These are phyloP conservation scores for Nothobranchius furzeri DNA, from an alignment of 2,113 vertebrate species.

Conservation along the genomic window DNA sequence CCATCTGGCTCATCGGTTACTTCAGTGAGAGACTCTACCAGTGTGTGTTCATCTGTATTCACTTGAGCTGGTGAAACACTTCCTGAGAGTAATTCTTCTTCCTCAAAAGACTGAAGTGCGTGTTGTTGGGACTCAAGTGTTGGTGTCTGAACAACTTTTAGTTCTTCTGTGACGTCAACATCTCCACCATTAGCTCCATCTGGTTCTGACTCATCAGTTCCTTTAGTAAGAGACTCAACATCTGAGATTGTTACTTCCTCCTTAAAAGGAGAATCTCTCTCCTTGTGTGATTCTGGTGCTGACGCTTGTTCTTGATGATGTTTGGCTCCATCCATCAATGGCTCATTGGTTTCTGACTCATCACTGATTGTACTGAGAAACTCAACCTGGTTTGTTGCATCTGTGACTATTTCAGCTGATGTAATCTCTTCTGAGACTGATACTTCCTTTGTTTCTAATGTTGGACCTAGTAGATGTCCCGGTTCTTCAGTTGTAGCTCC, in stretches of 20 bases:
- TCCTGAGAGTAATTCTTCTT: neutral
- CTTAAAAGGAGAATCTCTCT: neutral
- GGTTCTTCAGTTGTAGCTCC: no score
- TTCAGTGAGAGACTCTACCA: neutral
- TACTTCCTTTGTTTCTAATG: no score
- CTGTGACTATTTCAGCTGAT: neutral
- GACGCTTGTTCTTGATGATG: neutral
- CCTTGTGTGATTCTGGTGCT: neutral
- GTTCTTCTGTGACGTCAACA: no score
- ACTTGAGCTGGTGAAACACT: constrained; percentile 1
- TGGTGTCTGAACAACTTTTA: constrained; percentile 7
- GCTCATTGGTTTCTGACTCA: neutral
- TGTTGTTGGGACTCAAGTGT: constrained; percentile 5
- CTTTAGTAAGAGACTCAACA: neutral
- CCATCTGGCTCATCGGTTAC: no score
- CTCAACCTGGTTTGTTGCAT: neutral
- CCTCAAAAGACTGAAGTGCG: no score
- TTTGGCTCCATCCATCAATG: neutral
- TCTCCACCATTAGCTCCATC: neutral
- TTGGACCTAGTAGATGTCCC: no score
- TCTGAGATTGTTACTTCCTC: neutral
- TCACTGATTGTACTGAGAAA: no score
- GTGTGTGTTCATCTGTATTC: neutral
- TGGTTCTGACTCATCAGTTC: neutral
- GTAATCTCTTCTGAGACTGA: neutral